Conservation (phyloP, 2,888 invertebrate genomes). For the Cataglyphis rosenhaueri region DNA sequence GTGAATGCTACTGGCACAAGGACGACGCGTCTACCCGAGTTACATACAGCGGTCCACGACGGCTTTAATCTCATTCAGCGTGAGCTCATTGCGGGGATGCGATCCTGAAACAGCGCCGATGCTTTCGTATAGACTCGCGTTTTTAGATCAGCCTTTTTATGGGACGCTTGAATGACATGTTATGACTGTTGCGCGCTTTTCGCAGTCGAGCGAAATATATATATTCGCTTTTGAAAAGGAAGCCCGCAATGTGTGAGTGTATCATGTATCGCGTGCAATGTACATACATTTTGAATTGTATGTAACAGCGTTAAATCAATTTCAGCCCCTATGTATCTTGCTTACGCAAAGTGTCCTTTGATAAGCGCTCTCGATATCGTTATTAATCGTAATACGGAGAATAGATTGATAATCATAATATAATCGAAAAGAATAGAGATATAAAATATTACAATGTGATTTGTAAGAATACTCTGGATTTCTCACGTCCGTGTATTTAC, state of each 20-base stretch:
- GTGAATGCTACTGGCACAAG: constrained; percentile 62
- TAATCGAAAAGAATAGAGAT: background rate
- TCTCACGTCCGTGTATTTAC: background rate
- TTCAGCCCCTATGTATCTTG: constrained; percentile 29
- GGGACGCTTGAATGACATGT: constrained; percentile 44
- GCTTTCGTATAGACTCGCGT: constrained; percentile 31
- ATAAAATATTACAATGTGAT: background rate
- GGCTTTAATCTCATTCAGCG: constrained; percentile 70
- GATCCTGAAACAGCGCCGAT: constrained; percentile 56
- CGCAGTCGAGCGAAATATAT: constrained; percentile 6
- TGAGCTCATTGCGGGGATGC: constrained; percentile 59
- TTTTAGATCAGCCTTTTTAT: constrained; percentile 46
- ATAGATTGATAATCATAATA: background rate
- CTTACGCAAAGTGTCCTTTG: constrained; percentile 37
- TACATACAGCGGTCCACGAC: constrained; percentile 56
- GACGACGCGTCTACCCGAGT: constrained; percentile 67
- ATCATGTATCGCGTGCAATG: background rate
- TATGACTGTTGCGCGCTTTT: constrained; percentile 46
- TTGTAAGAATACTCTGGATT: background rate
- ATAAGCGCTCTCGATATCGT: constrained; percentile 13
- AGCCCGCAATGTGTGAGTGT: background rate
- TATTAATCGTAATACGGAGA: constrained; percentile 9
- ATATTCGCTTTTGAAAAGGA: constrained; percentile 44
- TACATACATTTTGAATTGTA: constrained; percentile 41
- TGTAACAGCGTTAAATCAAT: constrained; percentile 32